Base-by-base conservation (phyloP, 2,888 invertebrate genomes). In the Anaspis maculata region DNA sequence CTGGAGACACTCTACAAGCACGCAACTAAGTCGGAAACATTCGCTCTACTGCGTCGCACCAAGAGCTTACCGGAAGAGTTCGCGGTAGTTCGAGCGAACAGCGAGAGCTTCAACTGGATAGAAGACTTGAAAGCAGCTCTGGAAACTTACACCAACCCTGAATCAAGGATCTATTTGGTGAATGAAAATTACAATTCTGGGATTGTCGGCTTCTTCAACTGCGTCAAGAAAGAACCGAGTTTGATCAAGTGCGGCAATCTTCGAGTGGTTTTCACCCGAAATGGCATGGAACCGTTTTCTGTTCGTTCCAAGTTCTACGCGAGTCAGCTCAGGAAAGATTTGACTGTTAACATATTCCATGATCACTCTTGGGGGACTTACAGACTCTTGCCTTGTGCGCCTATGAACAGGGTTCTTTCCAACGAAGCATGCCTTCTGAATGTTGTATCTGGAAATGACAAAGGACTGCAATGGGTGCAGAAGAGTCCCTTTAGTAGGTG, bases 391-490 rank as follows among this genome's bases (percentile, higher is more conserved):
- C 45, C 47, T 2, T 13, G 48, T 5, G 25, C 37, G 9, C 26
- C 28, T 0, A 16, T 44, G 10, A 27, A 37, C 4, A 34, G 33
- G 2, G 39, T 27, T 13, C 29, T 42, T 6, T 42, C 41, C 6
- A 22, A 48, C 73, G 19, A 79, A 81, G 5, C 75, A 80, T 15
- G 42, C 4, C 30, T 35, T 3, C 19, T 26, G 9, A 29, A 32
- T 13, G 19, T 15, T 13, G 21, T 21, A 12, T 3, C 31, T 13
- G 35, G 33, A 2, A 2, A 14, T 3, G 26, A 30, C 25, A 26
- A 15, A n/a, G 33, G 30, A 2, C 3, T 30, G 3, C 10, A 66
- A 3, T 89, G 88, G 88, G 64, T 88, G 7, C 79, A 91, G 59
- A n/a, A n/a, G n/a, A n/a, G n/a, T n/a, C n/a, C n/a, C n/a, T n/a